Conservation (phyloP, 2,113 vertebrate genomes). For the Macquaria australasica region DNA sequence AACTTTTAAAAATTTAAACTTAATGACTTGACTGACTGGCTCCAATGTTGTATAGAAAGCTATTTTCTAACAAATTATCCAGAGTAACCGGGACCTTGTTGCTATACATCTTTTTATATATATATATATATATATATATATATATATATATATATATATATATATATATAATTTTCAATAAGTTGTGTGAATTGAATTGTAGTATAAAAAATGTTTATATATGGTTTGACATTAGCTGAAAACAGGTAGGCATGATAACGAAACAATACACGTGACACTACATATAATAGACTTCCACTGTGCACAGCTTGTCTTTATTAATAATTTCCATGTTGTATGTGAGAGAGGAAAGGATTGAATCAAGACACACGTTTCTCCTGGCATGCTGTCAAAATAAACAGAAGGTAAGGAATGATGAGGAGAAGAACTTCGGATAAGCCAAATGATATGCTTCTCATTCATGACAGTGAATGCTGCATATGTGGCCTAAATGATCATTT, state of each 20-base stretch:
- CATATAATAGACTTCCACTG: background rate
- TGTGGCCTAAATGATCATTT: slow-evolving; percentile 58
- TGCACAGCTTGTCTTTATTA: slow-evolving; percentile 34
- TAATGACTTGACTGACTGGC: background rate
- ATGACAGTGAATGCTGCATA: slow-evolving; percentile 46
- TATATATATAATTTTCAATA: no score
- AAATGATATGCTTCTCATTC: slow-evolving; percentile 46
- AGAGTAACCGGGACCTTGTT: background rate
- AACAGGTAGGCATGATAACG: background rate
- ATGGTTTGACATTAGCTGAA: background rate
- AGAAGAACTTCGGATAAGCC: slow-evolving; percentile 30
- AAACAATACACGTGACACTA: slow-evolving; percentile 9
- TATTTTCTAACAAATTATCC: background rate
- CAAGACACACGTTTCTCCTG: slow-evolving; percentile 42
- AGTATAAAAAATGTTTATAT: background rate
- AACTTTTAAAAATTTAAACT: no score
- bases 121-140: background rate
- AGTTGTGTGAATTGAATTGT: background rate
- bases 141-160: background rate
- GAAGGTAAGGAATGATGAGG: slow-evolving; percentile 50
- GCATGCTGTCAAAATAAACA: slow-evolving; percentile 55
- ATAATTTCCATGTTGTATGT: slow-evolving; percentile 22
- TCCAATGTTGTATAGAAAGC: background rate
- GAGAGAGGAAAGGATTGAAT: slow-evolving; percentile 35
- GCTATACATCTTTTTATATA: background rate